Percentiles rank a stretch among this genome's conserved stretches.
These are phyloP conservation scores for Microhierax caerulescens DNA, from an alignment of 2,797 vertebrate genomes.

Conservation along the genomic window DNA sequence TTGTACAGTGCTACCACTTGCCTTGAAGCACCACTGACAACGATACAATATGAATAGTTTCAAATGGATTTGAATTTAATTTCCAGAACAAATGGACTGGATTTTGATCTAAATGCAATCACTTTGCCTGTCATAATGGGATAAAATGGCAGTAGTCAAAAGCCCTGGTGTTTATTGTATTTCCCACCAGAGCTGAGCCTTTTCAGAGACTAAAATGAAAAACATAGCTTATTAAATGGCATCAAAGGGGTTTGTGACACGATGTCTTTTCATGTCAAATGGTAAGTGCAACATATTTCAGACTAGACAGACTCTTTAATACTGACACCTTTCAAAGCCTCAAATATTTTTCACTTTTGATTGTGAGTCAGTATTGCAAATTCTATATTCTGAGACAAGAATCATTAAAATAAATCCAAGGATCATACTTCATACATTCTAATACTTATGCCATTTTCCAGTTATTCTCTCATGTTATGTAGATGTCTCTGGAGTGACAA, in stretches of 20 bases:
- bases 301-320: background rate
- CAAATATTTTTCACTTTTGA: background rate
- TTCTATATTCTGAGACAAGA: background rate
- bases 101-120: constrained; percentile 6
- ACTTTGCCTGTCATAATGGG: background rate
- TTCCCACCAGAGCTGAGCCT: background rate
- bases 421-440: background rate
- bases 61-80: constrained; percentile 22
- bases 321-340: background rate
- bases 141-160: background rate
- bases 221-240: background rate
- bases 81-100: background rate
- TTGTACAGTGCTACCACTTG: background rate
- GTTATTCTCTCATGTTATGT: background rate
- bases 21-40: background rate
- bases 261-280: background rate
- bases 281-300: background rate
- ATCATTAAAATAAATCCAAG: background rate
- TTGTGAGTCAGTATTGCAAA: background rate
- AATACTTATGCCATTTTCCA: background rate
- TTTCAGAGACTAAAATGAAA: background rate
- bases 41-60: background rate
- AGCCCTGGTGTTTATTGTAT: background rate
- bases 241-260: background rate
- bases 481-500: background rate